Conservation (phyloP, 2,797 vertebrate genomes). For the Denticeps clupeoides region DNA sequence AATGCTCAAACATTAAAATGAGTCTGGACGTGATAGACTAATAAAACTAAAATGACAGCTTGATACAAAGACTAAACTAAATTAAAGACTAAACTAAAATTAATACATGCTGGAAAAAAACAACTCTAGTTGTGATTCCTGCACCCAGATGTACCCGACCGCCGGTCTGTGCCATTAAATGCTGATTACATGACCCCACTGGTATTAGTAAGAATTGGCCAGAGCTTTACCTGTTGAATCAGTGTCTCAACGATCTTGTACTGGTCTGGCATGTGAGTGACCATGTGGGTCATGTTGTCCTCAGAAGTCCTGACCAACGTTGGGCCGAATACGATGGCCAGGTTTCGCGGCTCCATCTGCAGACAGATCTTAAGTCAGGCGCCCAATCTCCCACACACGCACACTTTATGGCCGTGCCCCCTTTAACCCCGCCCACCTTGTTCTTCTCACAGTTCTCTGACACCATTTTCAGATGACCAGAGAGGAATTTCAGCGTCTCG, state of each 20-base stretch:
- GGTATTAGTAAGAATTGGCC: too few relatives aligned
- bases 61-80: too few relatives aligned
- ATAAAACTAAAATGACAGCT: too few relatives aligned
- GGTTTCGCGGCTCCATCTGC: constrained; percentile 96
- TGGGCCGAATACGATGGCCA: constrained; percentile 97
- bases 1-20: too few relatives aligned
- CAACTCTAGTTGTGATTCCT: too few relatives aligned
- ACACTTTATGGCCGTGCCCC: not conserved
- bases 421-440: constrained; percentile 66
- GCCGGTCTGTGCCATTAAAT: not conserved
- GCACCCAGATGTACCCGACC: too few relatives aligned
- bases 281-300: constrained; percentile 99
- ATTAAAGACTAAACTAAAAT: too few relatives aligned
- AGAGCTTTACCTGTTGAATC: constrained; percentile 87
- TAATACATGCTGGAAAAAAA: too few relatives aligned
- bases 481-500: constrained; percentile 93
- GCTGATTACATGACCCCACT: too few relatives aligned
- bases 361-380: too few relatives aligned
- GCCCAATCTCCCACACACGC: not conserved
- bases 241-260: constrained; percentile 98
- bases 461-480: constrained; percentile 85
- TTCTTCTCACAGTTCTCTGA: constrained; percentile 96
- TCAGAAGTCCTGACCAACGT: constrained; percentile 92
- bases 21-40: too few relatives aligned
- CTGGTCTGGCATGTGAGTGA: constrained; percentile 98